Evolutionary conservation across 2,113 vertebrate species (phyloP), one percentile per base, ranked within the genome.

Genomic region (Speoplatyrhinus poulsoni): DNA sequence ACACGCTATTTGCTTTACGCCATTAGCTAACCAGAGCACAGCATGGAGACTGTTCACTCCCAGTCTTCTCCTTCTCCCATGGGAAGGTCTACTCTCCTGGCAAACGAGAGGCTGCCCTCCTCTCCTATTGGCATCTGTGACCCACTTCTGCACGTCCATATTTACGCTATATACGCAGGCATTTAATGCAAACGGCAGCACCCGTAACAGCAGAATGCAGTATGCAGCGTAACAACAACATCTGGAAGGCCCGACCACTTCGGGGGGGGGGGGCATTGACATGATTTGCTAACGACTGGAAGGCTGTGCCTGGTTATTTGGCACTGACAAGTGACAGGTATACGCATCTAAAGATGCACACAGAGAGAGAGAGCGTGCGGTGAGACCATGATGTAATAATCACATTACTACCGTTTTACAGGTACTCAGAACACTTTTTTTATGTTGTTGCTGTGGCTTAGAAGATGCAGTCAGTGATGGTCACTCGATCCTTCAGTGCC

Each of bases 121-220:
- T 71, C 61, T 77, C 70, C 19, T 75, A 78, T 82, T 82, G 82
- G 88, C 90, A 93, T 89, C 89, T 92, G 92, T 91, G 92, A 92
- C 91, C 91, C 88, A 92, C 75, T 91, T 88, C 84, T 72, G 80
- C 82, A 81, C 77, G 80, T 77, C 81, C 81, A 85, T 82, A 80
- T 64, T 79, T 12, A 57, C 59, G 46, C 59, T n/a, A n/a, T 8
- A 5, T 12, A 41, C 33, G 12, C 54, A 56, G 6, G n/a, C 54
- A 56, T 5, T 4, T 2, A 60, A 55, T 12, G 26, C 9, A 17
- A 3, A 57, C 55, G 19, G 1, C 9, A 8, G 16, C 17, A 36
- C n/a, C 7, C n/a, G 16, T 17, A 16, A 46, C 57, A 66, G 73
- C 6, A 46, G 19, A 75, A 71, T 33, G 77, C 84, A 47, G 77